A percentile compares a stretch with the other conserved stretches of the same genome.
These are phyloP conservation scores for Chorisops tibialis DNA, from an alignment of 2,888 invertebrate species.

Conservation along the genomic window DNA sequence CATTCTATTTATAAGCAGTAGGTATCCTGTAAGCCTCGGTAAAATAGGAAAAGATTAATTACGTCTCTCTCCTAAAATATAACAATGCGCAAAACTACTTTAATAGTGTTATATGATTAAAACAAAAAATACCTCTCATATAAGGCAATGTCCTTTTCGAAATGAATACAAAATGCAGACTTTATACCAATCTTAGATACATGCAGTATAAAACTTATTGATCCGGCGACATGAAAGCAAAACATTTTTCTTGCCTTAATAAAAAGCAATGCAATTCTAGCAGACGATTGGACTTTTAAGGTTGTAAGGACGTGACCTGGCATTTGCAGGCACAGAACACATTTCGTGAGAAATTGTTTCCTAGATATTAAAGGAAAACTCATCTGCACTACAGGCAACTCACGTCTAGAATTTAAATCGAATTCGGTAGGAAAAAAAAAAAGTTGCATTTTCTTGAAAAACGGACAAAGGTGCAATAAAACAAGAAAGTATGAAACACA, in stretches of 20 bases:
- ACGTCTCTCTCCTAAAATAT: too few species aligned
- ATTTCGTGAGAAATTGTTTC: slow-evolving; percentile 22
- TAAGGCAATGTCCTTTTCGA: too few species aligned
- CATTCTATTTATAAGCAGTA: too few species aligned
- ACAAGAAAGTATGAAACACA: not conserved
- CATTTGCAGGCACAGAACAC: slow-evolving; percentile 5
- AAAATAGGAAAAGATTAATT: too few species aligned
- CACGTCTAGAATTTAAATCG: slow-evolving; percentile 25
- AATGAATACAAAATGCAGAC: too few species aligned
- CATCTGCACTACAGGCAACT: slow-evolving; percentile 22
- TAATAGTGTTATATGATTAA: too few species aligned
- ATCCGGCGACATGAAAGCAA: slow-evolving; percentile 8
- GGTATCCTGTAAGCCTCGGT: too few species aligned
- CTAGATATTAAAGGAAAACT: slow-evolving; percentile 20
- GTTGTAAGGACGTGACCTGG: slow-evolving; percentile 15
- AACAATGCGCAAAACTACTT: too few species aligned
- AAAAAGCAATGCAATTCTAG: not conserved
- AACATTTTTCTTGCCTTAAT: slow-evolving; percentile 5
- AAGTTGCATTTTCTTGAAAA: not conserved
- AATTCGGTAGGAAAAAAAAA: slow-evolving; percentile 1
- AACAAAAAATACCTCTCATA: too few species aligned
- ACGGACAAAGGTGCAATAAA: not conserved
- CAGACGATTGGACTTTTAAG: slow-evolving; percentile 19
- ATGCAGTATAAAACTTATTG: slow-evolving; percentile 1
- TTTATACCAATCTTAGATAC: too few species aligned